Evolutionary conservation across 1,140 invertebrate genomes (phyloP).

Genomic region (Eupeodes corollae): DNA sequence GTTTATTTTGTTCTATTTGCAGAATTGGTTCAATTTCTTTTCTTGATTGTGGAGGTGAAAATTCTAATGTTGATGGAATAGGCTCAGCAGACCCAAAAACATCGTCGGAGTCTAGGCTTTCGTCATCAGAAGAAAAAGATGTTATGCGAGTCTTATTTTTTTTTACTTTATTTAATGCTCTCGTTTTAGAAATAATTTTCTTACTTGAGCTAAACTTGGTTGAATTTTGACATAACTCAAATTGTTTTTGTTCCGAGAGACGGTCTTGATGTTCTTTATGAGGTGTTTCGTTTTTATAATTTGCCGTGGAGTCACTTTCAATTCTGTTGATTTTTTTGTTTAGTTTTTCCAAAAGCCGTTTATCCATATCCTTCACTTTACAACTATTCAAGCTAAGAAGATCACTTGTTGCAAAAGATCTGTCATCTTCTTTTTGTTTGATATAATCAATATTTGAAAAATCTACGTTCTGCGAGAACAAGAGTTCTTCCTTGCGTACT

Average conservation of each 20-base stretch:
- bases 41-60: conserved; percentile 55
- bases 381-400: conserved; percentile 54
- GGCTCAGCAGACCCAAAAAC: conserved; percentile 59
- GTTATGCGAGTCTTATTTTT: conserved; percentile 56
- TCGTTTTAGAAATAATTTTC: conserved; percentile 33
- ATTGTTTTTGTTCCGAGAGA: conserved; percentile 40
- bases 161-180: conserved; percentile 27
- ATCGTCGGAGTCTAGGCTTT: conserved; percentile 58
- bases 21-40: conserved; percentile 59
- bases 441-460: conserved; percentile 56
- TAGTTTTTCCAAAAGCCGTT: conserved; percentile 49
- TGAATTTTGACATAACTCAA: conserved; percentile 35
- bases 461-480: conserved; percentile 60
- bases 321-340: conserved; percentile 61
- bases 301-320: conserved; percentile 57
- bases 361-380: conserved; percentile 53
- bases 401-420: conserved; percentile 46
- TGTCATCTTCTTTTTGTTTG: conserved; percentile 54
- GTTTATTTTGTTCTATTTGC: conserved; percentile 53
- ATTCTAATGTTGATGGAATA: conserved; percentile 52
- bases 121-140: conserved; percentile 58
- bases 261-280: conserved; percentile 43
- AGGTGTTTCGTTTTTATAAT: conserved; percentile 53
- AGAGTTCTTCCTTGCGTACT: conserved; percentile 41
- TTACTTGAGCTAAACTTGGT: conserved; percentile 30